Conservation (phyloP, 2,797 vertebrate species). For the Acanthopagrus latus region DNA sequence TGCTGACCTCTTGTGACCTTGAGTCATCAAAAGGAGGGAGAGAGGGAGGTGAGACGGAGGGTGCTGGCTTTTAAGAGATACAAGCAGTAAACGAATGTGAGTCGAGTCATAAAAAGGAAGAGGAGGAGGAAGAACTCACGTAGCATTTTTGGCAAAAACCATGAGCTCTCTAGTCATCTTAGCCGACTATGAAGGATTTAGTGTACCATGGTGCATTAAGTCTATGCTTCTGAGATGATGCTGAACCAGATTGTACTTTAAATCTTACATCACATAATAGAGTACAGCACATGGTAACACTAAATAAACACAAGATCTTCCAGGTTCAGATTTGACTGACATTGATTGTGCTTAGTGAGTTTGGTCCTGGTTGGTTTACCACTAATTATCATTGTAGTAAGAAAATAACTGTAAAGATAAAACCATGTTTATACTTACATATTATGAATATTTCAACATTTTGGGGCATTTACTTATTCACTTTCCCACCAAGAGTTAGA, state of each 20-base stretch:
- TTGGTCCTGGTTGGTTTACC: not conserved
- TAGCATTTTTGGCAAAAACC: not conserved
- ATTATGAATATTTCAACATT: not conserved
- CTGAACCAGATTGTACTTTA: not conserved
- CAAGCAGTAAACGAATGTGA: conserved; percentile 16
- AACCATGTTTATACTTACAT: not conserved
- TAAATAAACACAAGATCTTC: not conserved
- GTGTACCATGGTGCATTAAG: not conserved
- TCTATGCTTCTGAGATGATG: not conserved
- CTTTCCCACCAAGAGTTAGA: not conserved
- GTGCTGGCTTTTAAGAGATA: conserved; percentile 4
- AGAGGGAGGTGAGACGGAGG: not conserved
- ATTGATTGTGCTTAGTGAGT: not conserved
- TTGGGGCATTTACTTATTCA: not conserved
- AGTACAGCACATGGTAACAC: not conserved
- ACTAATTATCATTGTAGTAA: not conserved
- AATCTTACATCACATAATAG: not conserved
- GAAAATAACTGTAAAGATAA: not conserved
- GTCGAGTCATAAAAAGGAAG: conserved; percentile 6
- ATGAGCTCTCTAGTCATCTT: not conserved
- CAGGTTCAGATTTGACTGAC: not conserved
- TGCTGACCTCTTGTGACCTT: conserved; percentile 47
- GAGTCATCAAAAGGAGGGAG: conserved; percentile 29
- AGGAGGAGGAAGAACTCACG: conserved; percentile 1
- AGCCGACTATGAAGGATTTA: conserved; percentile 14